Evolutionary conservation across 2,113 vertebrate species (phyloP).

Genomic region (Buteo buteo): DNA sequence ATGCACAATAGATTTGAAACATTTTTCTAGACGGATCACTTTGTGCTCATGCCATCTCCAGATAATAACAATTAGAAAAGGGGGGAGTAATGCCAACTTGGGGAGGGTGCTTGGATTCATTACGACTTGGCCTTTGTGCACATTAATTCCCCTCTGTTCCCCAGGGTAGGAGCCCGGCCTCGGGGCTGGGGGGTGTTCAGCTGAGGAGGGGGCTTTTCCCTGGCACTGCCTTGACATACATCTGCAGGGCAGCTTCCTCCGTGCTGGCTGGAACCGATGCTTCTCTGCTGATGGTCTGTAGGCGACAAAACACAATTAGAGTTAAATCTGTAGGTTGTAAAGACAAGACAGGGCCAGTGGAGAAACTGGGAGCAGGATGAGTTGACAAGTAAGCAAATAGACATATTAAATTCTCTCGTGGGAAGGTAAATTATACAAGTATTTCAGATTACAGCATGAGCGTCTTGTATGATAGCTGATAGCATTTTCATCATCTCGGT

Average conservation of each 20-base stretch:
- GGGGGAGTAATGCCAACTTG: neutral
- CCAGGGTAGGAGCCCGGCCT: neutral
- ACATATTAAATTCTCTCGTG: neutral
- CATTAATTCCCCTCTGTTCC: neutral
- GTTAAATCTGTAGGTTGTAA: neutral
- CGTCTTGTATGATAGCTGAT: neutral
- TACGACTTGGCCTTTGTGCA: neutral
- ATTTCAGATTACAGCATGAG: neutral
- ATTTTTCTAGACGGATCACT: slow-evolving; percentile 6
- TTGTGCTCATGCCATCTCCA: neutral
- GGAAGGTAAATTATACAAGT: neutral
- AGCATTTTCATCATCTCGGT: neutral
- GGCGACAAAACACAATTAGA: neutral
- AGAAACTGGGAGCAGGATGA: neutral
- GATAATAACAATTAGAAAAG: neutral
- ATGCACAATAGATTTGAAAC: neutral
- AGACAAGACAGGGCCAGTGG: neutral
- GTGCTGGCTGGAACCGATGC: neutral
- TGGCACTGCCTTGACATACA: neutral
- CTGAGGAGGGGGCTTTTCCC: neutral
- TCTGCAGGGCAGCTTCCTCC: neutral
- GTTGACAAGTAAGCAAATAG: neutral
- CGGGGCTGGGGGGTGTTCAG: neutral
- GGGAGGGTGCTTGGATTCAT: neutral
- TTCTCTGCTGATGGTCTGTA: neutral